These are phyloP conservation scores for Meloidogyne hapla DNA, from an alignment of 1,140 invertebrate species.

Conservation along the genomic window DNA sequence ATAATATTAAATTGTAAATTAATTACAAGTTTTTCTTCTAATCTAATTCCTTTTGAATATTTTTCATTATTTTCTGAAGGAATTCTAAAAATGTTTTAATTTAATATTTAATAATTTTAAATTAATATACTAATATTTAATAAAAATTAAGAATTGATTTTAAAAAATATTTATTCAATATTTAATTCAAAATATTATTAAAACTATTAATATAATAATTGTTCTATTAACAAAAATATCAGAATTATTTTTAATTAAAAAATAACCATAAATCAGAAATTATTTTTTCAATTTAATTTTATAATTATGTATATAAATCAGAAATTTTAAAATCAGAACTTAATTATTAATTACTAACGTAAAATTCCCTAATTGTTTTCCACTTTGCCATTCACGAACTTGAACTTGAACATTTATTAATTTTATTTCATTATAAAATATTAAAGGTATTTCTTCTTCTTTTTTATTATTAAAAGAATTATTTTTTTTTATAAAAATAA, in stretches of 20 bases:
- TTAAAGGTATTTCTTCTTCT: background rate
- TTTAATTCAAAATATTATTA: too few species aligned
- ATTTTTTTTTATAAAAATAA: background rate
- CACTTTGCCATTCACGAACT: background rate
- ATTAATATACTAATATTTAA: too few species aligned
- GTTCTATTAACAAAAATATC: too few species aligned
- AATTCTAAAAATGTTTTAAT: background rate
- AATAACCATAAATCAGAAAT: too few species aligned
- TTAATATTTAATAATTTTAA: background rate
- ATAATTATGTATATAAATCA: too few species aligned
- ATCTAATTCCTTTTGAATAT: slow-evolving; percentile 6
- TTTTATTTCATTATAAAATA: background rate
- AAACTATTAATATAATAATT: too few species aligned
- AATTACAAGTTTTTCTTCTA: background rate
- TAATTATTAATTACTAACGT: background rate
- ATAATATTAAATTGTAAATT: slow-evolving; percentile 1
- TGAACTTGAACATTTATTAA: background rate
- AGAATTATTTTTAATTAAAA: too few species aligned
- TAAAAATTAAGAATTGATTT: too few species aligned
- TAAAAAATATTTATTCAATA: too few species aligned
- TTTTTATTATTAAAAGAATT: background rate
- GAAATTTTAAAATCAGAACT: too few species aligned
- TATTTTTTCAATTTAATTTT: too few species aligned
- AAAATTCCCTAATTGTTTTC: background rate
- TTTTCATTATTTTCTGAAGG: background rate